phyloP scores from a whole-genome alignment of 1,140 invertebrate genomes.

The Cydia fagiglandana region DNA sequence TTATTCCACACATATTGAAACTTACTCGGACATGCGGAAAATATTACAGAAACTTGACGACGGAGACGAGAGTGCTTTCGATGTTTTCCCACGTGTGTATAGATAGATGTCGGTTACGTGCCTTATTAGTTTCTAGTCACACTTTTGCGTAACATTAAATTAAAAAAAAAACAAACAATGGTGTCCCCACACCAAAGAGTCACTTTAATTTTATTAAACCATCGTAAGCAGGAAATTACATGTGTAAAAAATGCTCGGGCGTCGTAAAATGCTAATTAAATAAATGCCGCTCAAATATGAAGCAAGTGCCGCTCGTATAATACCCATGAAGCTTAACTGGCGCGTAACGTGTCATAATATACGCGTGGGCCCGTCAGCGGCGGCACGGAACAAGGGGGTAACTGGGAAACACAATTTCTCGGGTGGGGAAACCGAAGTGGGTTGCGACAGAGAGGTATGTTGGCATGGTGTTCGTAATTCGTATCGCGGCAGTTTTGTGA shows the following conservation, averaged over 20 bases:
- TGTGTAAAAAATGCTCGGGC: not conserved
- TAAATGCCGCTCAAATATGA: conserved; percentile 10
- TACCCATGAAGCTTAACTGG: conserved; percentile 8
- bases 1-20: no score
- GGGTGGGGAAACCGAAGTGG: not conserved
- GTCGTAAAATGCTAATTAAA: not conserved
- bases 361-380: not conserved
- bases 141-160: no score
- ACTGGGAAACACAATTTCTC: not conserved
- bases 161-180: not conserved
- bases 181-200: not conserved
- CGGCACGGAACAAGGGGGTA: not conserved
- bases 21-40: no score
- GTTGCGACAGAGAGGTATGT: not conserved
- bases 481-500: not conserved
- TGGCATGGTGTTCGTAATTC: not conserved
- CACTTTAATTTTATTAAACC: not conserved
- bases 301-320: not conserved
- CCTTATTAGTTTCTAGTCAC: no score
- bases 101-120: no score
- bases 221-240: not conserved
- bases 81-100: no score
- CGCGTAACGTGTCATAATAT: conserved; percentile 5
- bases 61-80: no score
- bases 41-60: no score